Conservation (phyloP, 2,888 invertebrate species). For the Clepsis dumicolana region DNA sequence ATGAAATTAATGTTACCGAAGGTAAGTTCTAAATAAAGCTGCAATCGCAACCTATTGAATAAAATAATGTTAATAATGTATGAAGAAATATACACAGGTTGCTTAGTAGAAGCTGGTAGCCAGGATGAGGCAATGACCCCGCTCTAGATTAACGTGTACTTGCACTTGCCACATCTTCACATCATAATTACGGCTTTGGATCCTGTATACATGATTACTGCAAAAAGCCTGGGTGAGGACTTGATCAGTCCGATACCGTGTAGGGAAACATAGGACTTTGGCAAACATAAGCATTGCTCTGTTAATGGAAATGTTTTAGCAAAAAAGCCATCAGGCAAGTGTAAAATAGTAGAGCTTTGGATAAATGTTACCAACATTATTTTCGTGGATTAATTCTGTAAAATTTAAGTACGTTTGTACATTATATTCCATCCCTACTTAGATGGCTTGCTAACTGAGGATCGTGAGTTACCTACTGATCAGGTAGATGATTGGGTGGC, state of each 20-base stretch:
- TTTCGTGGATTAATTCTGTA: not conserved
- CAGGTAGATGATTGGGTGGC: too few relatives aligned
- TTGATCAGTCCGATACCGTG: constrained; percentile 11
- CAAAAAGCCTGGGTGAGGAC: constrained; percentile 34
- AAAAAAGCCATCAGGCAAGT: not conserved
- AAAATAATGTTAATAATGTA: not conserved
- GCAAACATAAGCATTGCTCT: constrained; percentile 2
- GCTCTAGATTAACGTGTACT: constrained; percentile 33
- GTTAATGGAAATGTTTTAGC: not conserved
- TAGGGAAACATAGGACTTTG: not conserved
- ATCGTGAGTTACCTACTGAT: too few relatives aligned
- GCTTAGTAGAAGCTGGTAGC: constrained; percentile 6
- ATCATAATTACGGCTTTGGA: constrained; percentile 35
- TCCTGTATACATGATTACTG: constrained; percentile 41
- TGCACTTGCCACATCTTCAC: constrained; percentile 30
- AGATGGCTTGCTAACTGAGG: not conserved
- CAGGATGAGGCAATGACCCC: constrained; percentile 32
- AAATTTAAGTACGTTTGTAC: too few relatives aligned
- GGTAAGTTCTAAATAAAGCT: not conserved
- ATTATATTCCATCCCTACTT: too few relatives aligned
- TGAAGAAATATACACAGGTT: not conserved
- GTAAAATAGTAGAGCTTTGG: not conserved
- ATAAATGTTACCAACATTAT: not conserved
- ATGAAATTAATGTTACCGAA: not conserved
- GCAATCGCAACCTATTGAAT: not conserved